Base-by-base conservation (phyloP, 2,888 invertebrate genomes). In the Cataglyphis cursor region DNA sequence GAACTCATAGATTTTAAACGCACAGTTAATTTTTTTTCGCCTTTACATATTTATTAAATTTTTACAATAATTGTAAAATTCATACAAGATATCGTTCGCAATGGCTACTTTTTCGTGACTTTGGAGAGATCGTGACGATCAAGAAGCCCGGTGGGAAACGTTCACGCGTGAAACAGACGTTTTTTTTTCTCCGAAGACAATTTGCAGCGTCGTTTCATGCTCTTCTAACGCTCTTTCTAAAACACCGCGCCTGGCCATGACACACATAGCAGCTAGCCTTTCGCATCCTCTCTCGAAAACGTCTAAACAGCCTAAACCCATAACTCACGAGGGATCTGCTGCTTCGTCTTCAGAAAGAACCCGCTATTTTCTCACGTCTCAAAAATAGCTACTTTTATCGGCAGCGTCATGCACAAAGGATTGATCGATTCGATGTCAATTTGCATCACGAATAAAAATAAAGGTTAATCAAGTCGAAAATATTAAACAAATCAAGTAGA, bases 171-270 rank as follows among this genome's bases (percentile, higher is more conserved):
- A 83, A 83, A 84, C 81, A 73, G 59, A 84, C 76, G 51, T 81
- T 84, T 81, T 84, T 82, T 81, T 66, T 82, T 70, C 72, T 64
- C 70, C 62, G 65, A 68, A 83, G 82, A 83, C 85, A 89, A 89
- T 89, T 87, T 89, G 88, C 89, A 89, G 82, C 89, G 54, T 64
- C 83, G 48, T 83, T 78, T 81, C 81, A 54, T 62, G 68, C 75
- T 83, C 82, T 85, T 89, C 90, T 90, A 90, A 90, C 86, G 61
- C 72, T 70, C 88, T 87, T 90, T 90, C 89, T 88, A 90, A 89
- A 90, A 88, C 88, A 82, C 84, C 80, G 76, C 70, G 84, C 78
- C 82, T 90, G 90, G 81, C 90, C 90, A 66, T 90, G 90, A 90
- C 90, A 90, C 82, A 90, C 90, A 89, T 90, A 85, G 70, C 82